These are phyloP conservation scores for Micropterix aruncella DNA, from an alignment of 2,888 invertebrate genomes.

Conservation along the genomic window DNA sequence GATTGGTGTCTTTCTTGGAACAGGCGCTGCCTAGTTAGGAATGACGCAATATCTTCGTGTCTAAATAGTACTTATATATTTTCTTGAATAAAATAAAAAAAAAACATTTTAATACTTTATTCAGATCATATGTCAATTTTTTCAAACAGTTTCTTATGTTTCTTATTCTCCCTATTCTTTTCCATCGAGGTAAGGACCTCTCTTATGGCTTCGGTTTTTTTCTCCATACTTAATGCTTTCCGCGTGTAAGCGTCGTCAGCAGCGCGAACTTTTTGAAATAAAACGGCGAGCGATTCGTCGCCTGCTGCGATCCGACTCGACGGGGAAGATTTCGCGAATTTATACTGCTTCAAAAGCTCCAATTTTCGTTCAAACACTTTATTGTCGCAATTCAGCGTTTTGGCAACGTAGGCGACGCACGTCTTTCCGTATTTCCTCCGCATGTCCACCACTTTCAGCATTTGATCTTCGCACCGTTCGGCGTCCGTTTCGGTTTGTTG, in stretches of 20 bases:
- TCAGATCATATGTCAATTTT: not conserved
- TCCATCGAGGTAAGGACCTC: not conserved
- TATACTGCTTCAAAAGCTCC: not conserved
- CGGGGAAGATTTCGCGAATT: not conserved
- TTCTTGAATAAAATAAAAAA: not conserved
- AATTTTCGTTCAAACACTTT: not conserved
- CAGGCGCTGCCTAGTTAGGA: too few species aligned
- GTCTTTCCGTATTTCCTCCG: not conserved
- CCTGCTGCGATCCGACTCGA: too few species aligned
- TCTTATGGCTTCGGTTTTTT: not conserved
- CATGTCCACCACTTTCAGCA: not conserved
- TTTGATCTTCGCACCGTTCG: not conserved
- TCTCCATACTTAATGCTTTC: not conserved
- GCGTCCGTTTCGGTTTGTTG: not conserved
- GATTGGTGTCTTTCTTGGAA: too few species aligned
- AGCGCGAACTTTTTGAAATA: not conserved
- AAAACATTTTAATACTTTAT: not conserved
- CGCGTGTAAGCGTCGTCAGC: not conserved
- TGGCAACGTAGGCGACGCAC: not conserved
- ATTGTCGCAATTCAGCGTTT: not conserved
- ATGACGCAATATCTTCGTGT: too few species aligned
- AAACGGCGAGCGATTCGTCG: not conserved
- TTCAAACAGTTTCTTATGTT: not conserved
- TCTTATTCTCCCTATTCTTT: not conserved
- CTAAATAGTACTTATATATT: too few species aligned